Conservation (phyloP, 2,113 vertebrate genomes). For the Lasiurus cinereus region DNA sequence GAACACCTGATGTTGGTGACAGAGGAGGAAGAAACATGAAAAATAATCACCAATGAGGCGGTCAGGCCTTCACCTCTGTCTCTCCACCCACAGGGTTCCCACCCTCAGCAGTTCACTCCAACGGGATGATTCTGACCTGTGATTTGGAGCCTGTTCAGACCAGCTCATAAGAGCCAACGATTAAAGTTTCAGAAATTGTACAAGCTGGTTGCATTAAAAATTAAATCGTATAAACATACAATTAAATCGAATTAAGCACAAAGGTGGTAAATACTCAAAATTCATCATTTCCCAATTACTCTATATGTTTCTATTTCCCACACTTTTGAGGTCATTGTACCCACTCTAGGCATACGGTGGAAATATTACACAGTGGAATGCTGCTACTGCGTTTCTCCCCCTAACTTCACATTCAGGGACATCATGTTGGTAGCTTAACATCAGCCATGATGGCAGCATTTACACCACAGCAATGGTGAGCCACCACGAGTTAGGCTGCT, state of each 20-base stretch:
- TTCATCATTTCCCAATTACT: not conserved
- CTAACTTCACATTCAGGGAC: not conserved
- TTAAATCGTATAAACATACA: not conserved
- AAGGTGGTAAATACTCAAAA: not conserved
- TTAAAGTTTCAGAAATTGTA: constrained; percentile 26
- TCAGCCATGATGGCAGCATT: not conserved
- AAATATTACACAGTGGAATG: not conserved
- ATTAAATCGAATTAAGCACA: not conserved
- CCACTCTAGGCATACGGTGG: rapidly evolving
- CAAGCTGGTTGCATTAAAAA: not conserved
- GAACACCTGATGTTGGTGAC: constrained; percentile 14
- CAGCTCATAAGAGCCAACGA: not conserved
- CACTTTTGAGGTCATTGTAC: not conserved
- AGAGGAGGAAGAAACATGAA: constrained; percentile 29
- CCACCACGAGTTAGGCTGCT: not conserved
- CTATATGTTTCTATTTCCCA: not conserved
- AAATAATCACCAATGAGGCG: not conserved
- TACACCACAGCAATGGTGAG: not conserved
- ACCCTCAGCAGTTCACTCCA: not conserved
- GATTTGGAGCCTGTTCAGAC: not conserved
- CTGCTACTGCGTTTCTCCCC: not conserved
- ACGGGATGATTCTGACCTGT: not conserved
- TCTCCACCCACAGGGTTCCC: not conserved
- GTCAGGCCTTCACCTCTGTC: not conserved
- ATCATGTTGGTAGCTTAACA: not conserved